Conservation (phyloP, 2,888 invertebrate genomes). For the Nomada fucata region DNA sequence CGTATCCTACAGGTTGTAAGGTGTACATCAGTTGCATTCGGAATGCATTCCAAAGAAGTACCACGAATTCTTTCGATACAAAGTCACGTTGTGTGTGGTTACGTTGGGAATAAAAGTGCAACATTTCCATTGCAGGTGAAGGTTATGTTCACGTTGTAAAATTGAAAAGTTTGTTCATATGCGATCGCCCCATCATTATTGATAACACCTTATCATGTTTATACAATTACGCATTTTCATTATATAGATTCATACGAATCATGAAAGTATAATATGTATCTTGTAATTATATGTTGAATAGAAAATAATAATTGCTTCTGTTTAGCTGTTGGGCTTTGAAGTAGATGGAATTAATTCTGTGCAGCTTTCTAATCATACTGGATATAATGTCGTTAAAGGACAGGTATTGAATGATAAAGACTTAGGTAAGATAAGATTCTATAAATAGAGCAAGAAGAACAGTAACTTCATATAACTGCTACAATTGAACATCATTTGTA, state of each 20-base stretch:
- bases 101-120: conserved; percentile 99
- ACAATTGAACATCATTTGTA: conserved; percentile 1
- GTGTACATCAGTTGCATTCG: not conserved
- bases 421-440: conserved; percentile 85
- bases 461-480: not conserved
- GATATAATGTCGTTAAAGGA: conserved; percentile 92
- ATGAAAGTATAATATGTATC: not conserved
- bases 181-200: not conserved
- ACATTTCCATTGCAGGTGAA: conserved; percentile 97
- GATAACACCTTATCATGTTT: conserved; percentile 7
- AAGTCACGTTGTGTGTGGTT: conserved; percentile 99
- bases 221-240: too few species aligned
- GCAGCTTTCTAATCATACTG: conserved; percentile 98
- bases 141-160: not conserved
- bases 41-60: conserved; percentile 68
- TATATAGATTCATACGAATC: not conserved
- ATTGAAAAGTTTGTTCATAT: not conserved
- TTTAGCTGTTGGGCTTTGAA: conserved; percentile 96
- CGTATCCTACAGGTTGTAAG: not conserved
- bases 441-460: not conserved
- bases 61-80: conserved; percentile 96
- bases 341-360: conserved; percentile 99
- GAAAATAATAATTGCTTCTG: conserved; percentile 15
- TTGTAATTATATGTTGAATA: not conserved
- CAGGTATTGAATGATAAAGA: conserved; percentile 94